These are phyloP conservation scores for Hephaestus fuliginosus DNA, from an alignment of 2,797 vertebrate species.

Conservation along the genomic window DNA sequence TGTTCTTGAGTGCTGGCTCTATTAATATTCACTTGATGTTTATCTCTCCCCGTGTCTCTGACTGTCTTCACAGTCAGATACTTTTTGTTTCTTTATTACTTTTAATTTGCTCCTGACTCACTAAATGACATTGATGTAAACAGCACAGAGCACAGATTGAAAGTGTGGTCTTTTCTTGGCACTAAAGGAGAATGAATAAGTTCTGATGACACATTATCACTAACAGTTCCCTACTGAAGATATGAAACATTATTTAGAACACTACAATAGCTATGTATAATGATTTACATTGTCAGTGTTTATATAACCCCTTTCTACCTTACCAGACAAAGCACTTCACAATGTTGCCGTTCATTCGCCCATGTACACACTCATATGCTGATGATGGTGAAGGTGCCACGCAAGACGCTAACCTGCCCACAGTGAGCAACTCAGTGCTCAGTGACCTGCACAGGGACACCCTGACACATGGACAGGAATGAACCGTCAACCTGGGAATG, in stretches of 20 bases:
- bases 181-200: background rate
- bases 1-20: background rate
- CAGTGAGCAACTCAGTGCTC: too few relatives aligned
- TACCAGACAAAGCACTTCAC: too few relatives aligned
- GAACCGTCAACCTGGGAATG: too few relatives aligned
- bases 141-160: background rate
- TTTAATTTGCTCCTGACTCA: constrained; percentile 1
- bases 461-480: too few relatives aligned
- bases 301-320: too few relatives aligned
- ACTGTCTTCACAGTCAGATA: constrained; percentile 4
- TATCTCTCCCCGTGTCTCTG: background rate
- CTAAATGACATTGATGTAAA: background rate
- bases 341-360: too few relatives aligned
- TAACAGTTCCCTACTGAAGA: background rate
- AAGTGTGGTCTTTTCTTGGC: constrained; percentile 13
- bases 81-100: constrained; percentile 11
- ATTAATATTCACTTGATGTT: constrained; percentile 5
- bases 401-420: too few relatives aligned
- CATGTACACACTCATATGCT: too few relatives aligned
- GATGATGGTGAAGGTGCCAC: too few relatives aligned
- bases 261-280: background rate
- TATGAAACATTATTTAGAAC: background rate
- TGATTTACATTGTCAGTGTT: background rate
- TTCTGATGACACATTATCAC: background rate
- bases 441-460: too few relatives aligned